These are phyloP conservation scores for Brachionus angularis DNA, from an alignment of 1,140 invertebrate genomes.

Conservation along the genomic window DNA sequence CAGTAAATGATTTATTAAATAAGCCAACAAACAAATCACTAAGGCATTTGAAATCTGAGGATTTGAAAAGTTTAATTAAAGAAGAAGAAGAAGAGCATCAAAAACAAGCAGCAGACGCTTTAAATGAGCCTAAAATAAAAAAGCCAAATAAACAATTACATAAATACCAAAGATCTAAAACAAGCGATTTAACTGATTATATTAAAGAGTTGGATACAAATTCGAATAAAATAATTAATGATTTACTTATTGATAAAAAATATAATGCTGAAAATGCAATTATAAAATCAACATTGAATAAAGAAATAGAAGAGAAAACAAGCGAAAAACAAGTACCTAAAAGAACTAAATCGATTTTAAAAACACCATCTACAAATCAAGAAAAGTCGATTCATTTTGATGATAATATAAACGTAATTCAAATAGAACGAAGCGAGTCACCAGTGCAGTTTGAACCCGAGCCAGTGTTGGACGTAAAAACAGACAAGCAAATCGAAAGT, in stretches of 20 bases:
- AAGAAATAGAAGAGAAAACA: background rate
- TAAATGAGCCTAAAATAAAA: background rate
- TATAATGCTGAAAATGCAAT: slow-evolving; percentile 35
- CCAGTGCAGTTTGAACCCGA: background rate
- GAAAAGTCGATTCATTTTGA: slow-evolving; percentile 42
- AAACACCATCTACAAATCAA: slow-evolving; percentile 22
- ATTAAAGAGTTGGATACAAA: slow-evolving; percentile 17
- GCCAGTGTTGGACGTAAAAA: background rate
- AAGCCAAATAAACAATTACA: background rate
- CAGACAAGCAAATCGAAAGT: background rate
- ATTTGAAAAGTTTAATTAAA: background rate
- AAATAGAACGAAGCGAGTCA: slow-evolving; percentile 8
- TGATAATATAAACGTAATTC: slow-evolving; percentile 27
- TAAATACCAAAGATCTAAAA: slow-evolving; percentile 36
- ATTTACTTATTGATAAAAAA: slow-evolving; percentile 1
- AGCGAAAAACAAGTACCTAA: background rate
- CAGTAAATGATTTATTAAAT: too few species aligned
- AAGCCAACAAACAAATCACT: slow-evolving; percentile 27
- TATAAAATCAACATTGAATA: slow-evolving; percentile 21
- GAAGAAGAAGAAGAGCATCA: slow-evolving; percentile 20
- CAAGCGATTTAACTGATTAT: slow-evolving; percentile 36
- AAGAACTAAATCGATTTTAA: slow-evolving; percentile 38
- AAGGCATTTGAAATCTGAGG: background rate
- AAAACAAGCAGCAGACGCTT: slow-evolving; percentile 1
- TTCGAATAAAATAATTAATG: slow-evolving; percentile 5